Conservation (phyloP, 2,797 vertebrate species). For the Siniperca scherzeri region DNA sequence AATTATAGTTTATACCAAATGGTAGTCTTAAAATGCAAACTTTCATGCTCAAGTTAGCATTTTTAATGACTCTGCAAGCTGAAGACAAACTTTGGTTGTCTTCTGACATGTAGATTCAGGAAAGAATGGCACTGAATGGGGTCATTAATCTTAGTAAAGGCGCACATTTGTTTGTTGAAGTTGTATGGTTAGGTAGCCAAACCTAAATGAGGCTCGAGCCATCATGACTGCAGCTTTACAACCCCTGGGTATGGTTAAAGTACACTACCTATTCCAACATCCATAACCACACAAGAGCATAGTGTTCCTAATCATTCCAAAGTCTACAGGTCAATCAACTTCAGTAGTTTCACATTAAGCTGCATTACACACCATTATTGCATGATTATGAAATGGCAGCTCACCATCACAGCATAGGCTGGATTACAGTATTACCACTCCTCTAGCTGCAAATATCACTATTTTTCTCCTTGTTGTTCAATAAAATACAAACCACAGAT, state of each 20-base stretch:
- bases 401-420: background rate
- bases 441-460: background rate
- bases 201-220: conserved; percentile 34
- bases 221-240: conserved; percentile 49
- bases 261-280: conserved; percentile 35
- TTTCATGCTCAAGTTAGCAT: background rate
- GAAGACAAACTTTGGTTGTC: no score
- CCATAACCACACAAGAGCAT: conserved; percentile 8
- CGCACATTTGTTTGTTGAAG: background rate
- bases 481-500: background rate
- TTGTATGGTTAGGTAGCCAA: conserved; percentile 12
- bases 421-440: no score
- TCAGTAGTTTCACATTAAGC: conserved; percentile 1
- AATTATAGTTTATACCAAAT: background rate
- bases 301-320: conserved; percentile 47
- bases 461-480: background rate
- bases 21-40: background rate
- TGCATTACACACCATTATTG: background rate
- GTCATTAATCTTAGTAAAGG: background rate
- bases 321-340: conserved; percentile 58
- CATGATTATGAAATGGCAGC: background rate
- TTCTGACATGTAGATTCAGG: background rate
- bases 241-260: conserved; percentile 52
- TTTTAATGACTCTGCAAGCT: background rate
- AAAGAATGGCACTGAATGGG: background rate